A percentile compares a stretch with the other conserved stretches of the same genome.
Evolutionary conservation across 1,140 invertebrate species (phyloP).

Genomic region (Condylostylus longicornis): DNA sequence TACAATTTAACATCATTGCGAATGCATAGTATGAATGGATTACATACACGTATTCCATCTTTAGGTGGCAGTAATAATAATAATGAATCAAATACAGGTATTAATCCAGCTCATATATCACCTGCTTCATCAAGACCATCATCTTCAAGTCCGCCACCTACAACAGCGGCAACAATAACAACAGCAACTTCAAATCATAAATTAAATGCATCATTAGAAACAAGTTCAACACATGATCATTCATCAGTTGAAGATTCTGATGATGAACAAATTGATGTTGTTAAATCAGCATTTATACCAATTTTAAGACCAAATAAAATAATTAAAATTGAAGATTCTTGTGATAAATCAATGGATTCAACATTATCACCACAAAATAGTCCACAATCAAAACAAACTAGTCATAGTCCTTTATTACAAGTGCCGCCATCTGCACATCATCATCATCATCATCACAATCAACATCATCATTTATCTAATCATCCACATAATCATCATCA

Average conservation of each 20-base stretch:
- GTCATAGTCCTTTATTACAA: background rate
- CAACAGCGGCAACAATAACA: slow-evolving; percentile 16
- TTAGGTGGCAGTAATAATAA: slow-evolving; percentile 19
- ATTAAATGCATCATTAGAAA: slow-evolving; percentile 37
- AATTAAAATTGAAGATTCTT: slow-evolving; percentile 23
- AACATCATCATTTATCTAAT: too few species aligned
- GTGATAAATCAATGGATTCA: slow-evolving; percentile 24
- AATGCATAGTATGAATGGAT: slow-evolving; percentile 21
- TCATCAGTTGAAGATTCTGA: slow-evolving; percentile 45
- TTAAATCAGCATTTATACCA: slow-evolving; percentile 55
- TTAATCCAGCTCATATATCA: slow-evolving; percentile 33
- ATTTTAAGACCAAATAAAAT: slow-evolving; percentile 26
- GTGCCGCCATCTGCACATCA: slow-evolving; percentile 15
- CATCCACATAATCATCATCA: too few species aligned
- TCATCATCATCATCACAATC: too few species aligned
- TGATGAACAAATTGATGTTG: slow-evolving; percentile 54
- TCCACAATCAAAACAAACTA: background rate
- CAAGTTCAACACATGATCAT: slow-evolving; percentile 45
- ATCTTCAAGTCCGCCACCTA: slow-evolving; percentile 35
- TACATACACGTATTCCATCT: slow-evolving; percentile 8
- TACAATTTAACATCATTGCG: slow-evolving; percentile 31
- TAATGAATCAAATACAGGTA: slow-evolving; percentile 7
- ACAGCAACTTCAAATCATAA: slow-evolving; percentile 32
- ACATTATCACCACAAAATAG: slow-evolving; percentile 12
- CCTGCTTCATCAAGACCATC: slow-evolving; percentile 38